Conservation (phyloP, 1,140 invertebrate genomes). For the Maconellicoccus hirsutus region DNA sequence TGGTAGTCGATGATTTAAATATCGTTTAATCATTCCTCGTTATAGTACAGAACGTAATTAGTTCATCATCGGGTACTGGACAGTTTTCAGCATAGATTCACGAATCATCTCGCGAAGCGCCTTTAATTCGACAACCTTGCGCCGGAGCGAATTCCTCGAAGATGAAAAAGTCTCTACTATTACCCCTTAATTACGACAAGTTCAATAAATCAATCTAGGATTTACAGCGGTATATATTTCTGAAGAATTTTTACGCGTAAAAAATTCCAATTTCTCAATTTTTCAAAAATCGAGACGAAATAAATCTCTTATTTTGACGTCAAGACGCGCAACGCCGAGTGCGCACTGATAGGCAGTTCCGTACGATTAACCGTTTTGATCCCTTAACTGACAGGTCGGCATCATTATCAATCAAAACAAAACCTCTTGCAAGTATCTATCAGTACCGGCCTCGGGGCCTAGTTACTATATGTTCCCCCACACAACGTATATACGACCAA, state of each 20-base stretch:
- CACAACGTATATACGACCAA: neutral
- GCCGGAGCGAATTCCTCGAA: no score
- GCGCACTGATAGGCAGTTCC: neutral
- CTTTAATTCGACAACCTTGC: no score
- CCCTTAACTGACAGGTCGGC: slow-evolving; percentile 20
- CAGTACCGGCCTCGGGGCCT: neutral
- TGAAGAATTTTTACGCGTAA: neutral
- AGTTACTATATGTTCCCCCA: neutral
- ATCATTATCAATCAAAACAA: slow-evolving; percentile 22
- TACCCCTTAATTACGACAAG: neutral
- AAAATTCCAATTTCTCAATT: slow-evolving; percentile 6
- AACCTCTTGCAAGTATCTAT: slow-evolving; percentile 9
- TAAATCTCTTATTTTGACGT: neutral
- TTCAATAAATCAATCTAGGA: neutral
- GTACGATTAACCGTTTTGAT: slow-evolving; percentile 14
- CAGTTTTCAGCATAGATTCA: no score
- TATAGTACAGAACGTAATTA: neutral
- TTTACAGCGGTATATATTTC: no score
- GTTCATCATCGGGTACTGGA: no score
- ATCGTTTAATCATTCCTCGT: neutral
- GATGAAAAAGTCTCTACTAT: no score
- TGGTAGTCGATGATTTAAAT: neutral
- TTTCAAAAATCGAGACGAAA: slow-evolving; percentile 4
- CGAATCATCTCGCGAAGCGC: no score
- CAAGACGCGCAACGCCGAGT: neutral